Percentiles rank a stretch among this genome's conserved stretches.
phyloP scores from a whole-genome alignment of 2,888 invertebrate genomes.

The Stenolophus ochropezus region DNA sequence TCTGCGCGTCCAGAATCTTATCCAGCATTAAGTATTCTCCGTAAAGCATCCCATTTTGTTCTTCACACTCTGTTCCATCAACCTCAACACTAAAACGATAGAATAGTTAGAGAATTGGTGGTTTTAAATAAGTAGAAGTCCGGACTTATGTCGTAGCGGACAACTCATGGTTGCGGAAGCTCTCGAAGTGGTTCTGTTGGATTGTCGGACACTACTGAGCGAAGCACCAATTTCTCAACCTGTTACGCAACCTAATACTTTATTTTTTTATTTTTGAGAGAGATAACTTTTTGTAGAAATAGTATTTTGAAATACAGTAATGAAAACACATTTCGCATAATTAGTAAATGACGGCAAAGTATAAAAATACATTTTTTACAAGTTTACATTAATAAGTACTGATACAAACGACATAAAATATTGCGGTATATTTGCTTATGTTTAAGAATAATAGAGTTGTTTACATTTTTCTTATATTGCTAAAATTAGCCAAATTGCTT shows the following conservation, averaged over 20 bases:
- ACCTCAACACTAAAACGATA: slow-evolving; percentile 38
- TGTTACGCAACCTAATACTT: slow-evolving; percentile 17
- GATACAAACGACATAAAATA: too few species aligned
- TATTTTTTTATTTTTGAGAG: neutral
- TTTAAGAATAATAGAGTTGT: too few species aligned
- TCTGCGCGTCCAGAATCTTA: slow-evolving; percentile 87
- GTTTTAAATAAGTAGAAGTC: neutral
- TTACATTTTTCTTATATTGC: too few species aligned
- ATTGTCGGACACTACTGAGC: slow-evolving; percentile 64
- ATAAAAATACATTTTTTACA: neutral
- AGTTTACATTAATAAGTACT: neutral
- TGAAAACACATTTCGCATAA: neutral
- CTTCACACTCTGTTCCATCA: slow-evolving; percentile 77
- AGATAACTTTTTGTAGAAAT: neutral
- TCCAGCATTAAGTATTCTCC: slow-evolving; percentile 94
- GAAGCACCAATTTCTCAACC: slow-evolving; percentile 45
- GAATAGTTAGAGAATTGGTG: neutral
- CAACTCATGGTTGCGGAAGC: slow-evolving; percentile 66
- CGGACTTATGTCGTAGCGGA: slow-evolving; percentile 65
- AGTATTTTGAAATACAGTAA: neutral
- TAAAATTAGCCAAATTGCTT: too few species aligned
- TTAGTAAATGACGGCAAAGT: too few species aligned
- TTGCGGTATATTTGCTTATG: too few species aligned
- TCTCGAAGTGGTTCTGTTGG: slow-evolving; percentile 41
- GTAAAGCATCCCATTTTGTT: slow-evolving; percentile 89